phyloP scores from a whole-genome alignment of 2,113 vertebrate species.

The Pycnonotus jocosus region DNA sequence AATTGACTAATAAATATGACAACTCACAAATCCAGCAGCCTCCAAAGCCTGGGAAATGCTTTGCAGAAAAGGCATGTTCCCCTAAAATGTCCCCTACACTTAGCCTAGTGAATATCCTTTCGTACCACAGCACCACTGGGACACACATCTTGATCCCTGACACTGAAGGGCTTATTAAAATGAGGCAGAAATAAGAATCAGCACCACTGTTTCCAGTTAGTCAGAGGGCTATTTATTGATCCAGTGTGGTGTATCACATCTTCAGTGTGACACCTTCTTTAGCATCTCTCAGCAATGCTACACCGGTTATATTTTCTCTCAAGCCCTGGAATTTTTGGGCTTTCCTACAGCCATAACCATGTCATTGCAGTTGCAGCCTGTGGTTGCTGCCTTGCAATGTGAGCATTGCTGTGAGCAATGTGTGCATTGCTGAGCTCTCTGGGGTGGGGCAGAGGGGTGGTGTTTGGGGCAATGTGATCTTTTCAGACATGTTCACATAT shows the following conservation, averaged over 20 bases:
- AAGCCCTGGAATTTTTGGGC: not conserved
- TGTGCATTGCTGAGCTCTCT: not conserved
- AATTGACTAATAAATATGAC: conserved; percentile 4
- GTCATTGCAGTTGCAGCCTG: not conserved
- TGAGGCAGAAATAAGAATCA: not conserved
- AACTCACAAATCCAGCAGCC: not conserved
- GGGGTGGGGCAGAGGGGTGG: too few species aligned
- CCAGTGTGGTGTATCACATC: not conserved
- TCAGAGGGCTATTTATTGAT: not conserved
- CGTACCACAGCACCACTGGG: not conserved
- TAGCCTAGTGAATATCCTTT: not conserved
- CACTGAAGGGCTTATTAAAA: not conserved
- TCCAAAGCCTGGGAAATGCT: not conserved
- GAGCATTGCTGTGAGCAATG: too few species aligned
- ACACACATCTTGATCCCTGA: not conserved
- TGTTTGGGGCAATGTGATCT: not conserved
- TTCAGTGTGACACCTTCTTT: not conserved
- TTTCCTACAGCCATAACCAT: not conserved
- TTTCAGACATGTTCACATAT: not conserved
- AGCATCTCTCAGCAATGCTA: not conserved
- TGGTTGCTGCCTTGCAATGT: not conserved
- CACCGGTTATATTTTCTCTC: not conserved
- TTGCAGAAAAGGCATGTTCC: not conserved
- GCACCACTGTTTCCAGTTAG: not conserved
- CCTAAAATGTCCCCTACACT: not conserved